phyloP scores from a whole-genome alignment of 2,888 invertebrate genomes.

The Platerodrilus igneus region DNA sequence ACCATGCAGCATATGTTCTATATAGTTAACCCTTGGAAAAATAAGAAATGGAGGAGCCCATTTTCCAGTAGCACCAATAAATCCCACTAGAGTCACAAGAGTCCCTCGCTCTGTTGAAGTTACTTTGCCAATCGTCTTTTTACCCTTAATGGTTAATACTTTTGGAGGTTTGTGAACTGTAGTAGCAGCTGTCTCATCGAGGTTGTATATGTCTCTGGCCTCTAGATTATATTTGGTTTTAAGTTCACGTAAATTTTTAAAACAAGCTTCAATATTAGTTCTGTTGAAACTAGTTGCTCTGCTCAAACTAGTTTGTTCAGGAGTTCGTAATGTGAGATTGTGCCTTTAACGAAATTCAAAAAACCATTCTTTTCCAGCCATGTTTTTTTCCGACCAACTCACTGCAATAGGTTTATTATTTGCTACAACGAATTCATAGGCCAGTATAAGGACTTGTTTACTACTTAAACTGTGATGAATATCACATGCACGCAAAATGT shows the following conservation, averaged over 20 bases:
- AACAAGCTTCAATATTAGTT: no score
- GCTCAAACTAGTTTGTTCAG: no score
- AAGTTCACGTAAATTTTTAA: slow-evolving; percentile 2
- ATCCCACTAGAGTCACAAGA: slow-evolving; percentile 1
- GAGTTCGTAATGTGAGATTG: no score
- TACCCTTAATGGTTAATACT: slow-evolving; percentile 4
- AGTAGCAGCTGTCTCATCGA: slow-evolving; percentile 1
- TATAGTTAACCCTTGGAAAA: slow-evolving; percentile 2
- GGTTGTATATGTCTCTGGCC: not conserved
- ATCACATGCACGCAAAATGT: no score
- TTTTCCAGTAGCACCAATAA: slow-evolving; percentile 2
- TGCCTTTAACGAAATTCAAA: no score
- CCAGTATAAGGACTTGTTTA: no score
- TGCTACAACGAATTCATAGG: no score
- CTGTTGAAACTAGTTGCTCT: no score
- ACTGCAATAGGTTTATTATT: no score
- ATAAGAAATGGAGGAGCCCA: slow-evolving; percentile 1
- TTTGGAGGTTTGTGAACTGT: slow-evolving; percentile 3
- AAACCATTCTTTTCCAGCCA: no score
- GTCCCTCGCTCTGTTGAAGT: slow-evolving; percentile 1
- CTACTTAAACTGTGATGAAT: no score
- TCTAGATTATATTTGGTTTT: slow-evolving; percentile 4
- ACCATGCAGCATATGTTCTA: slow-evolving; percentile 2
- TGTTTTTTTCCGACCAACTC: no score
- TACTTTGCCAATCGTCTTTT: slow-evolving; percentile 1